A percentile compares a stretch with the other conserved stretches of the same genome.
phyloP scores from a whole-genome alignment of 2,797 vertebrate genomes.

The Salmo trutta region DNA sequence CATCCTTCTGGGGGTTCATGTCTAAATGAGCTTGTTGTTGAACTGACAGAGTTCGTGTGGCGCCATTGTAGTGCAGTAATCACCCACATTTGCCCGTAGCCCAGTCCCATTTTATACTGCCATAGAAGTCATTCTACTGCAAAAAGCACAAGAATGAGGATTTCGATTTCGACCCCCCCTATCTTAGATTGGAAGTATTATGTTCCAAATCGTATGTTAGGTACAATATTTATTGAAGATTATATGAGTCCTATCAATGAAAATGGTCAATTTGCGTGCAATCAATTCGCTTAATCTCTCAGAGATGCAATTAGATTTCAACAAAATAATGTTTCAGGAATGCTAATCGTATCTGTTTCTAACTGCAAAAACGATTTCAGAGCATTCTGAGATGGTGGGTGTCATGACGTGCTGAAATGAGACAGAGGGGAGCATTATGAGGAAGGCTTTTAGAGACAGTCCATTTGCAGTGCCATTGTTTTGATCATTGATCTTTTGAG shows the following conservation, averaged over 20 bases:
- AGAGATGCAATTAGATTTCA: too few species aligned
- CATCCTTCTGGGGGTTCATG: slow-evolving; percentile 24
- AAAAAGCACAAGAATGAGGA: too few species aligned
- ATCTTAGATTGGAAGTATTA: not conserved
- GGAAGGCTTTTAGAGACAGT: not conserved
- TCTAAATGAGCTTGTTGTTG: slow-evolving; percentile 43
- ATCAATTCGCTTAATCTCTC: too few species aligned
- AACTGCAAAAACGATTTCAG: too few species aligned
- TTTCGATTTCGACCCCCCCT: too few species aligned
- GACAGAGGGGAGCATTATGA: not conserved
- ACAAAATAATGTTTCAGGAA: too few species aligned
- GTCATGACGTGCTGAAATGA: not conserved
- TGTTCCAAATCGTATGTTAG: not conserved
- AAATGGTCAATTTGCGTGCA: too few species aligned
- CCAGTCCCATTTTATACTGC: not conserved
- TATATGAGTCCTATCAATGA: too few species aligned
- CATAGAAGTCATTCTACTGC: not conserved
- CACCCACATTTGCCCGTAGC: not conserved
- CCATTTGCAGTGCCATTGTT: not conserved
- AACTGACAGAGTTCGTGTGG: slow-evolving; percentile 18
- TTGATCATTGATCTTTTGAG: not conserved
- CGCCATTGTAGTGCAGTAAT: slow-evolving; percentile 14
- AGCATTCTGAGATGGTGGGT: too few species aligned
- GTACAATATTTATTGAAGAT: too few species aligned
- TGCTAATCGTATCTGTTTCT: too few species aligned